These are phyloP conservation scores for Sisyra nigra DNA, from an alignment of 2,888 invertebrate species.

Conservation along the genomic window DNA sequence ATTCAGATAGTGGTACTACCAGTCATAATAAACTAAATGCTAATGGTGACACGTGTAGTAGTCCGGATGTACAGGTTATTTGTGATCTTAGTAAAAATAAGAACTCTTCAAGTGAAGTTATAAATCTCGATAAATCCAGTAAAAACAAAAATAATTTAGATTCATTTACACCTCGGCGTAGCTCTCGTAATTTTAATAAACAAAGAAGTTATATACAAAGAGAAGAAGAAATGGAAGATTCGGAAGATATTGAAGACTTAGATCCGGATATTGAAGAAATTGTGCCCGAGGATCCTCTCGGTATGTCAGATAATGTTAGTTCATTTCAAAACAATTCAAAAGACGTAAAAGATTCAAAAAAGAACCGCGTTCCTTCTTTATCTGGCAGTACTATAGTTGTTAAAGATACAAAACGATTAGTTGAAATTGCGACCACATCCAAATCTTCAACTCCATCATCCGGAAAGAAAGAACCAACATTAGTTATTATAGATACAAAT, in stretches of 20 bases:
- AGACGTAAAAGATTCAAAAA: background rate
- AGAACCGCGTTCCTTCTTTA: background rate
- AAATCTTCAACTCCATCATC: conserved; percentile 24
- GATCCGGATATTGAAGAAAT: conserved; percentile 51
- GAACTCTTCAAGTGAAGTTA: conserved; percentile 27
- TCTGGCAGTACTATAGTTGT: conserved; percentile 37
- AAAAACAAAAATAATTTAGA: conserved; percentile 22
- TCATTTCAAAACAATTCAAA: background rate
- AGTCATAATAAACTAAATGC: conserved; percentile 18
- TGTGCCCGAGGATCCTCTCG: conserved; percentile 38
- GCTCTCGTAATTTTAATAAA: conserved; percentile 40
- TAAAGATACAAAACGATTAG: conserved; percentile 52
- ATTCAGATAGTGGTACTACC: conserved; percentile 24
- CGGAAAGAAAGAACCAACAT: conserved; percentile 53
- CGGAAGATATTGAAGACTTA: conserved; percentile 34
- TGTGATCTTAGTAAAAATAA: conserved; percentile 23
- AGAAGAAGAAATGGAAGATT: conserved; percentile 25
- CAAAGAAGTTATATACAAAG: conserved; percentile 29
- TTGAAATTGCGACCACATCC: conserved; percentile 49
- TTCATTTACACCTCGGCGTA: conserved; percentile 30
- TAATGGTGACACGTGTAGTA: conserved; percentile 20
- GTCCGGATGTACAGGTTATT: conserved; percentile 26
- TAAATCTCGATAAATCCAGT: conserved; percentile 23
- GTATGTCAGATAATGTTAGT: conserved; percentile 22
- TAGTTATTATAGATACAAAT: conserved; percentile 67